phyloP scores from a whole-genome alignment of 2,888 invertebrate genomes.

The Melikaiella ostensackeni region DNA sequence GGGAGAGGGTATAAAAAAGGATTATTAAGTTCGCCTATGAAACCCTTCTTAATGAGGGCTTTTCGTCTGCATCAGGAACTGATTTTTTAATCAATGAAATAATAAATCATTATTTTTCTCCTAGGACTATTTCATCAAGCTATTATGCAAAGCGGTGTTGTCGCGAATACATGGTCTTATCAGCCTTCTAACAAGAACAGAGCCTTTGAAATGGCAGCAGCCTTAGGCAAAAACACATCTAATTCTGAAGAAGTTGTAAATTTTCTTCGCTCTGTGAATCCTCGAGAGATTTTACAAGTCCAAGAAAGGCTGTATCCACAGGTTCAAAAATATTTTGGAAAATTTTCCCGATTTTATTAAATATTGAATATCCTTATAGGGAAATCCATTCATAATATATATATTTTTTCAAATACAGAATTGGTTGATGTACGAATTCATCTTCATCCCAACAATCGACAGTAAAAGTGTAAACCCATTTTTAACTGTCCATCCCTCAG shows the following conservation, averaged over 20 bases:
- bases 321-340: conserved; percentile 39
- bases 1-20: too few relatives aligned
- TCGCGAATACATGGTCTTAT: conserved; percentile 53
- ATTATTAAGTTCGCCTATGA: too few relatives aligned
- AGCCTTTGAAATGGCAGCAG: conserved; percentile 53
- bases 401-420: not conserved
- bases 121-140: conserved; percentile 67
- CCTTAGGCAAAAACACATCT: conserved; percentile 57
- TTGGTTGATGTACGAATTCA: not conserved
- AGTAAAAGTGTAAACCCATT: conserved; percentile 50
- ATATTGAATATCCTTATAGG: not conserved
- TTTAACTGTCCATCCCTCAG: conserved; percentile 19
- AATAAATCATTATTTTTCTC: not conserved
- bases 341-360: not conserved
- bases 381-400: not conserved
- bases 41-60: too few relatives aligned
- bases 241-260: conserved; percentile 58
- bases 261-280: conserved; percentile 59
- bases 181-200: conserved; percentile 44
- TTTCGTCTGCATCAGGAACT: too few relatives aligned
- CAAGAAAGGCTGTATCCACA: conserved; percentile 57
- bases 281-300: conserved; percentile 66
- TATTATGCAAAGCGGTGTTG: conserved; percentile 63
- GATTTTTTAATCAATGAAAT: not conserved
- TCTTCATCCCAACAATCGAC: conserved; percentile 51